These are phyloP conservation scores for Odontocerum albicorne DNA, from an alignment of 2,888 invertebrate species.

Conservation along the genomic window DNA sequence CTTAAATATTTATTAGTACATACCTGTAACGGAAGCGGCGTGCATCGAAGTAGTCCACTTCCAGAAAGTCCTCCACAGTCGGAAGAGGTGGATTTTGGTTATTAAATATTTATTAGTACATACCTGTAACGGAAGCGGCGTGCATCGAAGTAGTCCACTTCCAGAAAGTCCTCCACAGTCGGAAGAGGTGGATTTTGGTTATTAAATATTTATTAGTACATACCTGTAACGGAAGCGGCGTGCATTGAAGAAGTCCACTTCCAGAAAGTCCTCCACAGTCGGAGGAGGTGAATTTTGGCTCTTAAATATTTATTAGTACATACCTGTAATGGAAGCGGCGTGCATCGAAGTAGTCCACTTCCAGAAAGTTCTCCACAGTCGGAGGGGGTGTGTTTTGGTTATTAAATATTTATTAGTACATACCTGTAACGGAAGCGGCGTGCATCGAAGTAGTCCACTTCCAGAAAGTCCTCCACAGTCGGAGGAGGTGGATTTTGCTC, in stretches of 20 bases:
- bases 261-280: constrained; percentile 40
- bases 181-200: constrained; percentile 44
- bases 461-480: constrained; percentile 39
- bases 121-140: constrained; percentile 54
- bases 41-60: constrained; percentile 14
- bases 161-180: constrained; percentile 40
- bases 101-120: no score
- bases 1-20: no score
- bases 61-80: constrained; percentile 40
- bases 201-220: no score
- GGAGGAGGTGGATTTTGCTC: constrained; percentile 46
- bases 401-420: no score
- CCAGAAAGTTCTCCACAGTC: constrained; percentile 40
- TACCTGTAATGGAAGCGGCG: constrained; percentile 54
- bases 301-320: no score
- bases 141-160: constrained; percentile 14
- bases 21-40: constrained; percentile 54
- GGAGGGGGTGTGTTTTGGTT: constrained; percentile 45
- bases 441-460: constrained; percentile 14
- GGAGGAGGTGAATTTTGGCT: no score
- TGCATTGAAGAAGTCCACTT: constrained; percentile 13
- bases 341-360: constrained; percentile 14
- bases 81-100: constrained; percentile 44
- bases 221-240: constrained; percentile 54
- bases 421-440: constrained; percentile 54